Evolutionary conservation across 2,113 vertebrate genomes (phyloP).

Genomic region (Channa maculata): DNA sequence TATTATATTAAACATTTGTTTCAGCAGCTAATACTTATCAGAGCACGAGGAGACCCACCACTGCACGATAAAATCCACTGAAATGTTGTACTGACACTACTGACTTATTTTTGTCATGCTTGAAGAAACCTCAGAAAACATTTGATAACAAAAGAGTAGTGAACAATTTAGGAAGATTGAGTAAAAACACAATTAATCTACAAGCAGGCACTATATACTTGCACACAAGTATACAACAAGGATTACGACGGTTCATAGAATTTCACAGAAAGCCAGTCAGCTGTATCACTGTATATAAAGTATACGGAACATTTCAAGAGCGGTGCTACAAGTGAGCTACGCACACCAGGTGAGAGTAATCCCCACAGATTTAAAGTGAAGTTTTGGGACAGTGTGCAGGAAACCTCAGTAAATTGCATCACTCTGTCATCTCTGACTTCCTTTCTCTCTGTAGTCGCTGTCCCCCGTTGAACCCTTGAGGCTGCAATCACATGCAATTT

Average conservation of each 20-base stretch:
- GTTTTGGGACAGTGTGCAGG: conserved; percentile 18
- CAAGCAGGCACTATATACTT: conserved; percentile 43
- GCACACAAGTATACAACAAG: conserved; percentile 20
- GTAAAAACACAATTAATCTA: conserved; percentile 38
- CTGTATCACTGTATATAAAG: conserved; percentile 26
- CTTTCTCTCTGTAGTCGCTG: conserved; percentile 10
- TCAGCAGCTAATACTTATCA: conserved; percentile 18
- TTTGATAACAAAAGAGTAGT: conserved; percentile 13
- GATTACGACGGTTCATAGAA: conserved; percentile 47
- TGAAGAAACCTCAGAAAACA: conserved; percentile 14
- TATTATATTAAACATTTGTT: conserved; percentile 16
- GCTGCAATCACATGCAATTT: conserved; percentile 47
- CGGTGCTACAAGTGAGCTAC: conserved; percentile 54
- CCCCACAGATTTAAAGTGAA: conserved; percentile 1
- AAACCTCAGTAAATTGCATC: conserved; percentile 35
- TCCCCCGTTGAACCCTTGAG: conserved; percentile 3
- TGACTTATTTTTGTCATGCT: conserved; percentile 44
- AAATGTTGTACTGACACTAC: conserved; percentile 32
- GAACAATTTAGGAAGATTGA: conserved; percentile 10
- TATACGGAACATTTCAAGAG: conserved; percentile 35
- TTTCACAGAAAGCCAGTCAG: conserved; percentile 30
- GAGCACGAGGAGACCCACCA: conserved; percentile 34
- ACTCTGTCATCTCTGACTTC: conserved; percentile 30
- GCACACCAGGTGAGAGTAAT: conserved; percentile 28
- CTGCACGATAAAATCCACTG: conserved; percentile 44